phyloP scores from a whole-genome alignment of 2,113 vertebrate species.

The Ceyx cyanopectus region DNA sequence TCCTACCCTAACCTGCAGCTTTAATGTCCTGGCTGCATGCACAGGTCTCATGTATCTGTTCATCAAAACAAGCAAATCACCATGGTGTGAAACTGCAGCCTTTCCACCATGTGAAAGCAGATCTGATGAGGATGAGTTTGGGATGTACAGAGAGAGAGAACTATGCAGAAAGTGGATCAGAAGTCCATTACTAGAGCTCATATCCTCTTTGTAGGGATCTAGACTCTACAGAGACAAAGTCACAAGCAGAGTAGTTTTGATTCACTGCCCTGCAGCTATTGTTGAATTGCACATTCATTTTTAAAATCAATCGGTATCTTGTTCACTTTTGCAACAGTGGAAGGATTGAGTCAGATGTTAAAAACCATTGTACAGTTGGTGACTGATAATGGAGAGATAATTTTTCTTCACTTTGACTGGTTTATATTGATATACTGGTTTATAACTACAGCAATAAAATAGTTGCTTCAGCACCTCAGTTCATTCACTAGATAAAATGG shows the following conservation, averaged over 20 bases:
- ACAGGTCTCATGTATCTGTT: neutral
- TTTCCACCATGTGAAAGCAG: neutral
- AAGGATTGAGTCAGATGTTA: neutral
- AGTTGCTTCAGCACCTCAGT: neutral
- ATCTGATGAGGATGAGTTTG: neutral
- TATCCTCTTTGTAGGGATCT: neutral
- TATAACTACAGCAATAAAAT: neutral
- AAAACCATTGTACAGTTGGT: neutral
- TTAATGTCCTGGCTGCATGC: neutral
- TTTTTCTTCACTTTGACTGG: slow-evolving; percentile 5
- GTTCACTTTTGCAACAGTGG: slow-evolving; percentile 1
- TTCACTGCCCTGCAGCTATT: slow-evolving; percentile 2
- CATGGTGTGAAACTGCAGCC: neutral
- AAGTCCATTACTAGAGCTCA: neutral
- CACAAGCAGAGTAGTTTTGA: neutral
- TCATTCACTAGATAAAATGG: neutral
- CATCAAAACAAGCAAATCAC: neutral
- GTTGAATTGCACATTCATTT: slow-evolving; percentile 7
- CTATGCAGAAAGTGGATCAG: neutral
- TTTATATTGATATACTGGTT: neutral
- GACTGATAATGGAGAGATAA: neutral
- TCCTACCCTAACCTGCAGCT: neutral
- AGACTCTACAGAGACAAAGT: neutral
- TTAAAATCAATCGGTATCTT: slow-evolving; percentile 23
- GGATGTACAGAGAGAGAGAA: neutral